Evolutionary conservation across 2,113 vertebrate species (phyloP).

Genomic region (Pterophyllum scalare): DNA sequence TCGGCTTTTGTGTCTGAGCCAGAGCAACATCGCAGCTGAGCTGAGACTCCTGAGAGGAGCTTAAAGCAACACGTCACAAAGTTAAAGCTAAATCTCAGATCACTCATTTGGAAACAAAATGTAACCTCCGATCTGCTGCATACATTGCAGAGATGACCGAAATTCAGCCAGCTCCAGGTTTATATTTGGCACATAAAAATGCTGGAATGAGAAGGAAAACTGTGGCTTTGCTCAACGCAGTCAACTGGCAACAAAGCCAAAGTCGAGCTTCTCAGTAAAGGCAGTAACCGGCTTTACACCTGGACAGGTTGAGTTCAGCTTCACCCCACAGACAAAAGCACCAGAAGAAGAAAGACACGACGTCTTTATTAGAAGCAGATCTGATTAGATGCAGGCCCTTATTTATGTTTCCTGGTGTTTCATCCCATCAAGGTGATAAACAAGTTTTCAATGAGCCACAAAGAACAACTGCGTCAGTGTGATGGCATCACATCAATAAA

Average conservation of each 20-base stretch:
- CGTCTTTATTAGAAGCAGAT: neutral
- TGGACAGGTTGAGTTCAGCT: too few species aligned
- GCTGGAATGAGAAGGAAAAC: neutral
- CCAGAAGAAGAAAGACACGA: too few species aligned
- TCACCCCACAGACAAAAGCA: too few species aligned
- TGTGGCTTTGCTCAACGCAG: neutral
- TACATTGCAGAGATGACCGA: neutral
- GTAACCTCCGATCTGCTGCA: neutral
- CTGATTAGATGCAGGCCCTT: neutral
- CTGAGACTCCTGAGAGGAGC: neutral
- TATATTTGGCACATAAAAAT: neutral
- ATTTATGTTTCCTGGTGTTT: neutral
- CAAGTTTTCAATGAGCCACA: neutral
- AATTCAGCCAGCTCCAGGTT: neutral
- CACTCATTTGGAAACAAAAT: too few species aligned
- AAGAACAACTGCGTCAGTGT: neutral
- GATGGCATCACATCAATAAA: neutral
- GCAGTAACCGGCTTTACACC: too few species aligned
- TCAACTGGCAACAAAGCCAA: neutral
- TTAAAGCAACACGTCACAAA: neutral
- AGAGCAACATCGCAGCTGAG: neutral
- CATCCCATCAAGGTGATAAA: neutral
- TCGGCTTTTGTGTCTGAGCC: neutral
- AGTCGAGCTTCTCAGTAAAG: too few species aligned
- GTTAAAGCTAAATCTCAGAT: neutral